Evolutionary conservation across 1,140 invertebrate genomes (phyloP).

Genomic region (Euura lappo): DNA sequence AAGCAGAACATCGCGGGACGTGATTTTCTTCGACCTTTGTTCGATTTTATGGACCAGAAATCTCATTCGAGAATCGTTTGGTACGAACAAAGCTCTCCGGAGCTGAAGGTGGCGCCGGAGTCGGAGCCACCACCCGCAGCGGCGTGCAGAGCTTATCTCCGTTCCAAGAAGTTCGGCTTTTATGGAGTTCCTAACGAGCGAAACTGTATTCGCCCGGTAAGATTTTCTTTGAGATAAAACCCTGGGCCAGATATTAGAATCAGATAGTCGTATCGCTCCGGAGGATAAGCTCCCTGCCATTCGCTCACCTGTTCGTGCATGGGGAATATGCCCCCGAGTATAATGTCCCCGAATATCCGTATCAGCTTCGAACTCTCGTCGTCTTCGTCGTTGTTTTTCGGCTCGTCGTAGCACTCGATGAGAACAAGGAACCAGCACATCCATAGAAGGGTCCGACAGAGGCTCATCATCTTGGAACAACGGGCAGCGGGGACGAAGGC

Average conservation of each 20-base stretch:
- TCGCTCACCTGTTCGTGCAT: slow-evolving; percentile 69
- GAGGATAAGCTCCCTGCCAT: background rate
- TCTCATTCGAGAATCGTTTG: background rate
- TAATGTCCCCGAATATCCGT: slow-evolving; percentile 67
- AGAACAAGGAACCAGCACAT: slow-evolving; percentile 32
- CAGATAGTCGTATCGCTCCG: background rate
- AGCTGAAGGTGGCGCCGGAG: too few species aligned
- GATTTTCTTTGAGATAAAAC: background rate
- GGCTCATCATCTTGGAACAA: slow-evolving; percentile 31
- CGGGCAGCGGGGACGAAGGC: background rate
- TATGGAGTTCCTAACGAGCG: background rate
- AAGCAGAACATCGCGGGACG: too few species aligned
- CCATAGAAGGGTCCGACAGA: slow-evolving; percentile 31
- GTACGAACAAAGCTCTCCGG: background rate
- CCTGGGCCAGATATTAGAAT: background rate
- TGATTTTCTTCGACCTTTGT: background rate
- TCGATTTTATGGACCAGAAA: background rate
- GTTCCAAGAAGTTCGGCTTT: background rate
- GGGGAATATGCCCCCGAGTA: slow-evolving; percentile 77
- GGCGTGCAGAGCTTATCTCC: background rate
- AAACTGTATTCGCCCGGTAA: background rate
- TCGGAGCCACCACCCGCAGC: background rate
- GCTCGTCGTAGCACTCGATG: slow-evolving; percentile 35
- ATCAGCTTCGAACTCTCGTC: slow-evolving; percentile 55
- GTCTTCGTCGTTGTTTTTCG: slow-evolving; percentile 30